Evolutionary conservation across 2,797 vertebrate genomes (phyloP), one percentile per base, ranked within the genome.

Genomic region (Hydrocynus forskahlii): DNA sequence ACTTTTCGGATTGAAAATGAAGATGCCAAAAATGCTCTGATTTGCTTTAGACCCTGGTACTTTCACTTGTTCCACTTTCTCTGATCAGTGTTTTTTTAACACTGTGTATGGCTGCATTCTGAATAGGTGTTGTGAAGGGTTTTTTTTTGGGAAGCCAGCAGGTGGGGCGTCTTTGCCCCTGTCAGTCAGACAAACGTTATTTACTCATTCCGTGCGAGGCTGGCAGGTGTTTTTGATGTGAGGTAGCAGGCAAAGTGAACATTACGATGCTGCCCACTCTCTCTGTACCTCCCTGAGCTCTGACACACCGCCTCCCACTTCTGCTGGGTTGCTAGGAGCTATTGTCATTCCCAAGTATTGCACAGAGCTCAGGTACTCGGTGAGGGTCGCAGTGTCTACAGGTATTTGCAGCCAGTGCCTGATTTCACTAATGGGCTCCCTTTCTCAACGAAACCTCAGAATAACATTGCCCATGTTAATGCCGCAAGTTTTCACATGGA

Each of bases 241-340:
- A 5, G 70, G 67, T 72, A 71, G 71, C 72, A 83, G 74, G 83
- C 83, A 78, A 83, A 83, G 81, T 71, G 48, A 55, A 40, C 72
- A 74, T 71, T 78, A 69, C 38, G 25, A 70, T 63, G 67, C 25
- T 70, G 66, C 75, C 81, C 81, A 63, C 81, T 83, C 72, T 77
- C 40, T 87, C 81, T 75, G 80, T 76, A 84, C 67, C 72, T 76
- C 79, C 76, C 74, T 43, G 82, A 79, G 82, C 77, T 79, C 75
- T 79, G 81, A 85, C 76, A 82, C 38, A 72, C 76, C 69, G 79
- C 85, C 85, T 87, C 83, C 85, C 72, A 87, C 83, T 85, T 76
- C 66, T 80, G 79, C 75, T 76, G 64, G 68, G 83, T 84, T 87
- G 81, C 81, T 83, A 87, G 81, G 81, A 55, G 48, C 82, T 77